Conservation (phyloP, 2,113 vertebrate genomes). For the Psephotus haematonotus region DNA sequence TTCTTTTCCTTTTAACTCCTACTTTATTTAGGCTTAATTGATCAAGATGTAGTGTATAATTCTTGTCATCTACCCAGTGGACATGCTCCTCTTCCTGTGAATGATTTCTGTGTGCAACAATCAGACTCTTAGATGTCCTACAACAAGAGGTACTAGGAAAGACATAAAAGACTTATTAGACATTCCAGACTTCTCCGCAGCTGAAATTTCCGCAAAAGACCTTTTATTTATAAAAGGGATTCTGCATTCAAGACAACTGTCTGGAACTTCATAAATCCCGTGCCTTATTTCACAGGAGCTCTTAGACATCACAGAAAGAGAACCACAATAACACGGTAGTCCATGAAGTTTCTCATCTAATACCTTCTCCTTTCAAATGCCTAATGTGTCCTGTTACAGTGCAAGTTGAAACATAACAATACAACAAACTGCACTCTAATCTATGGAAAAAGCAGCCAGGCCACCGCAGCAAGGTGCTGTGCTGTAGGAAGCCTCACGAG, state of each 20-base stretch:
- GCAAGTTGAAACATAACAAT: neutral
- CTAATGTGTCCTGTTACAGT: neutral
- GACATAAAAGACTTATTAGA: neutral
- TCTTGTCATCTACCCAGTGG: neutral
- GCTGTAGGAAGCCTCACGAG: fast-evolving
- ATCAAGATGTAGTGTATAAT: neutral
- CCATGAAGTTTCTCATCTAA: neutral
- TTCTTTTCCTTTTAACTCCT: neutral
- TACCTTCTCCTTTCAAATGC: neutral
- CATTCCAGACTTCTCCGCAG: neutral
- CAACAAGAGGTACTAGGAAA: neutral
- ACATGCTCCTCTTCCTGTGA: neutral
- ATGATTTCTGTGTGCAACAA: neutral
- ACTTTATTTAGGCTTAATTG: neutral
- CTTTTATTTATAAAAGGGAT: neutral
- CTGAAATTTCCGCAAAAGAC: neutral
- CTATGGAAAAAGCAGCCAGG: neutral
- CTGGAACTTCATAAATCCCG: neutral
- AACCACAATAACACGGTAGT: neutral
- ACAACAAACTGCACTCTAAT: neutral
- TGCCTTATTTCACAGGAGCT: neutral
- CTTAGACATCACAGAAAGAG: neutral
- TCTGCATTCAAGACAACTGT: neutral
- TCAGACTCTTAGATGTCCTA: neutral
- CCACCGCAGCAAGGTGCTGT: neutral